Conservation (phyloP, 2,888 invertebrate genomes). For the Heliconius sara region DNA sequence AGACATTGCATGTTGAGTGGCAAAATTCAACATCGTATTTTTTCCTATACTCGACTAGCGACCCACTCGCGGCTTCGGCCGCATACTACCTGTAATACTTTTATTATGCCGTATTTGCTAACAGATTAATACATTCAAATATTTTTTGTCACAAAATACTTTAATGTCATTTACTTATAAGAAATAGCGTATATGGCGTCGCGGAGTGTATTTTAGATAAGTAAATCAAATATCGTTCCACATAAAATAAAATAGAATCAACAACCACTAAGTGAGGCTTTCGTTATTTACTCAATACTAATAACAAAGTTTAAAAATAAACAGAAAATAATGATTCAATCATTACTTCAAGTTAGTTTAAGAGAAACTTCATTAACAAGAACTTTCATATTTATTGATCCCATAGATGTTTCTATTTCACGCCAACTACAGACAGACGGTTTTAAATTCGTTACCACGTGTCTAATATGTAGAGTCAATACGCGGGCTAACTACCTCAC, state of each 20-base stretch:
- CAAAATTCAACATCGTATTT: background rate
- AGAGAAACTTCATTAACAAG: slow-evolving; percentile 18
- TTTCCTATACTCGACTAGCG: too few relatives aligned
- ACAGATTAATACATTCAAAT: too few relatives aligned
- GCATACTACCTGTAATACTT: too few relatives aligned
- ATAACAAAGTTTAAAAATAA: background rate
- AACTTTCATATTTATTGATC: slow-evolving; percentile 10
- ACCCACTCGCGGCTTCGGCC: too few relatives aligned
- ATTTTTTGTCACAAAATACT: too few relatives aligned
- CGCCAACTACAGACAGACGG: background rate
- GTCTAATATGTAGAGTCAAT: slow-evolving; percentile 41
- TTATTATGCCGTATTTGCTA: too few relatives aligned
- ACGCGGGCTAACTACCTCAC: slow-evolving; percentile 37
- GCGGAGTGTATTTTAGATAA: too few relatives aligned
- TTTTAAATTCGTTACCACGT: slow-evolving; percentile 18
- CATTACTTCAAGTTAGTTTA: slow-evolving; percentile 1
- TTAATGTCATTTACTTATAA: too few relatives aligned
- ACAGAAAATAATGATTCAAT: background rate
- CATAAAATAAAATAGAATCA: background rate
- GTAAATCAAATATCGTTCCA: background rate
- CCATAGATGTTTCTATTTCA: slow-evolving; percentile 17
- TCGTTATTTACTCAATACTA: background rate
- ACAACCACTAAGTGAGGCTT: background rate
- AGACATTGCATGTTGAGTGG: background rate
- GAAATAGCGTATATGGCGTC: too few relatives aligned